These are phyloP conservation scores for Alca torda DNA, from an alignment of 2,797 vertebrate genomes.

Conservation along the genomic window DNA sequence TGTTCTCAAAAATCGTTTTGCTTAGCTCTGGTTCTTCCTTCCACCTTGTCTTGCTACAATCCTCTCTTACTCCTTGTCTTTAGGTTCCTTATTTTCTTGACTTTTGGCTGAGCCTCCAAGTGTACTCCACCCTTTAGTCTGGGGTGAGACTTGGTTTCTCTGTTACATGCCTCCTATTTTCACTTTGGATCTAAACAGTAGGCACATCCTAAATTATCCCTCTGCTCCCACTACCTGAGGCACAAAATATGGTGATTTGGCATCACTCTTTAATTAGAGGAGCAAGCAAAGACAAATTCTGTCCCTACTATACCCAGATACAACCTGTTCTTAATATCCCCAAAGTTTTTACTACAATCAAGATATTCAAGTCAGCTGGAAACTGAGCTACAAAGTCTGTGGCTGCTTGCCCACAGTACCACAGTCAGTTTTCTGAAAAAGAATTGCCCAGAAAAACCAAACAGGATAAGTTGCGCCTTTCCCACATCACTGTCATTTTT, in stretches of 20 bases:
- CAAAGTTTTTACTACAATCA: neutral
- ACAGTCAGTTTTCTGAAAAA: neutral
- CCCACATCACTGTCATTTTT: neutral
- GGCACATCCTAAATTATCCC: neutral
- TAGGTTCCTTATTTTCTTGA: neutral
- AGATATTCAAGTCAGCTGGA: neutral
- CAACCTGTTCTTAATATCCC: neutral
- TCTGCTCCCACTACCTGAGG: neutral
- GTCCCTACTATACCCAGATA: neutral
- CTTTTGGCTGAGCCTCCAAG: neutral
- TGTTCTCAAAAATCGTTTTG: neutral
- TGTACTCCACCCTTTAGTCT: too few species aligned
- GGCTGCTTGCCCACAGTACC: neutral
- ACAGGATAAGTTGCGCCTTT: neutral
- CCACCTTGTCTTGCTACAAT: neutral
- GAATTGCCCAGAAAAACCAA: neutral
- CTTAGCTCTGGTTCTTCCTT: neutral
- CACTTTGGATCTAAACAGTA: neutral
- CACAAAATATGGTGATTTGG: neutral
- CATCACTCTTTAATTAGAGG: neutral
- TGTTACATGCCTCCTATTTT: neutral
- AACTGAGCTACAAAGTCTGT: neutral
- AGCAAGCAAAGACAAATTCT: neutral
- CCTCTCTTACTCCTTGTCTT: neutral
- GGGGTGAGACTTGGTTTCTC: neutral